Evolutionary conservation across 2,888 invertebrate genomes (phyloP), one percentile per base, ranked within the genome.

Genomic region (Lasioglossum villosulum): DNA sequence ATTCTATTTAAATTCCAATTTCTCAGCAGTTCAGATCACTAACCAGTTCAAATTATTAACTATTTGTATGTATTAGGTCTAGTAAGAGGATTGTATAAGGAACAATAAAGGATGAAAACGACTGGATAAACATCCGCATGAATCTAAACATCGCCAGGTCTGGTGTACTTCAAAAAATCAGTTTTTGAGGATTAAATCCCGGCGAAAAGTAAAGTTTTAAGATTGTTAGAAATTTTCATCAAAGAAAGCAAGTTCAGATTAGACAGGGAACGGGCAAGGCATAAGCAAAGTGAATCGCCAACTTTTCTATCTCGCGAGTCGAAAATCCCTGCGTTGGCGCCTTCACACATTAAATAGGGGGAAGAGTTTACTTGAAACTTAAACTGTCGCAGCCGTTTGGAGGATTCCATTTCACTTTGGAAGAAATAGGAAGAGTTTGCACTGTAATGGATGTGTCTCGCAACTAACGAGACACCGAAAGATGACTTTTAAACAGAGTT

Each of bases 401-500:
- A 30, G 27, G 42, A 78, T 66, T 75, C 16, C 66, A 56, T 83
- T 75, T 68, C n/a, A 27, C 19, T 19, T 39, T 27, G 42, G 48
- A 63, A 27, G 30, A 83, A 63, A 83, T 27, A 71, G 83, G 39
- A 71, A 74, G 68, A 75, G 52, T 72, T 71, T 59, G 37, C 52
- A 4, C 23, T 19, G 79, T 73, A 73, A 84, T 72, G 59, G 78
- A 78, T 56, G 80, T 42, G 30, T 59, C 45, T 23, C 4, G 70
- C 23, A 56, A n/a, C 45, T 48, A 66, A 73, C 66, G 59, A 70
- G 70, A 52, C 74, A 14, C 45, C 42, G 71, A 66, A 83, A 78
- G 71, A 42, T 82, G 84, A 75, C 74, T 85, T 82, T 75, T 74
- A 82, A 86, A 86, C 86, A 75, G 74, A 75, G 74, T 85, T 77